A percentile compares a stretch with the other conserved stretches of the same genome.
phyloP scores from a whole-genome alignment of 2,888 invertebrate species.

The Chrysina gloriosa region DNA sequence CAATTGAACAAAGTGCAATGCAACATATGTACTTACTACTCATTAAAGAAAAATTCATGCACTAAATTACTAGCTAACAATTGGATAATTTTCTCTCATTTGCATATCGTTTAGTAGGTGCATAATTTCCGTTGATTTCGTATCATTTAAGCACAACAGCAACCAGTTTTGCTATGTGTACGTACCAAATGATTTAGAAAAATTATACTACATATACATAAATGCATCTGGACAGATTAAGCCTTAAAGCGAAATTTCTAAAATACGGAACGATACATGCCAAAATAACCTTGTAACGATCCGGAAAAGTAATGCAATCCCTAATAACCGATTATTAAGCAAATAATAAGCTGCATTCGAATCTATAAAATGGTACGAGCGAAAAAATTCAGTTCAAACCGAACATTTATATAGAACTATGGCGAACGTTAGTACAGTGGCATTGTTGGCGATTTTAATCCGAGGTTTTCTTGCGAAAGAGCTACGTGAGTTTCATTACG shows the following conservation, averaged over 20 bases:
- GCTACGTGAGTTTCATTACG: slow-evolving; percentile 29
- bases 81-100: not conserved
- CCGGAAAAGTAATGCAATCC: not conserved
- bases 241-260: not conserved
- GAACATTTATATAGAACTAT: not conserved
- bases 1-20: no score
- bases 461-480: slow-evolving; percentile 37
- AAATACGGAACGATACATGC: not conserved
- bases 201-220: not conserved
- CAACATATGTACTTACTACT: no score
- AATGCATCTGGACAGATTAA: not conserved
- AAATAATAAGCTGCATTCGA: not conserved
- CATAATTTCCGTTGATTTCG: no score
- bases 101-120: no score
- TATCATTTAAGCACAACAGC: no score
- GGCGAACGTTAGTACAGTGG: not conserved
- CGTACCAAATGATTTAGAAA: no score
- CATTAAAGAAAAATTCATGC: no score
- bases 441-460: slow-evolving; percentile 8
- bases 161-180: no score
- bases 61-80: no score
- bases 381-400: not conserved
- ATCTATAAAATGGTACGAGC: not conserved
- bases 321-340: slow-evolving; percentile 8
- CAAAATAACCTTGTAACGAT: slow-evolving; percentile 3